Base-by-base conservation (phyloP, 2,888 invertebrate species). In the Hirtodrosophila histrioides region DNA sequence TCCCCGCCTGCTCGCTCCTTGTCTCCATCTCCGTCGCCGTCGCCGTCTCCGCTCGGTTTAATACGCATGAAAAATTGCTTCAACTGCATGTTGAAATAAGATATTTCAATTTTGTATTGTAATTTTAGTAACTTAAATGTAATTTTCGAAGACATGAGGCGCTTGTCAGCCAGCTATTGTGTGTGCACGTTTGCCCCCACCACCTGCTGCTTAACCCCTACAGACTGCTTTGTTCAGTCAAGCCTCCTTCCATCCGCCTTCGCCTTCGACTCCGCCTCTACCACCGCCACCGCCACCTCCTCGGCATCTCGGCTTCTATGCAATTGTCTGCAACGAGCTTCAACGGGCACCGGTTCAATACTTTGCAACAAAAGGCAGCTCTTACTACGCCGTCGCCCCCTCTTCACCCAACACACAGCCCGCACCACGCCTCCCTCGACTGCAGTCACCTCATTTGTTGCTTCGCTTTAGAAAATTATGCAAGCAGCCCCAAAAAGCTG, bases 61-160 rank as follows among this genome's bases (percentile, higher is more conserved):
- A 71, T 73, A 72, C 77, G 86, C 86, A 77, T 87, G 86, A 73
- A 75, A 79, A 85, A 82, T 70, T 75, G 74, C 75, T 58, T 67
- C 69, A 72, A 63, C 64, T 69, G 70, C 66, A 65, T 78, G 75
- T 68, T 75, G 84, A 81, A 86, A 88, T 79, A 78, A 76, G 78
- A 88, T 88, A 88, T 88, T 88, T 84, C 82, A 84, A 86, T 88
- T 88, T 78, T 69, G 75, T 74, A 79, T 80, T 84, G 84, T 76
- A 73, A 80, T 86, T 84, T 86, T 72, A 75, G 76, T 66, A 86
- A 79, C 75, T 77, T 74, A 73, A 78, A 86, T 78, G 82, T 81
- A 87, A 87, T 86, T 88, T 86, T 77, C 81, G 77, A 62, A 81
- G 75, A 83, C 83, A 82, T 66, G 75, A 58, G 74, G 57, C 55